These are phyloP conservation scores for Agriotes lineatus DNA, from an alignment of 2,888 invertebrate species.

Conservation along the genomic window DNA sequence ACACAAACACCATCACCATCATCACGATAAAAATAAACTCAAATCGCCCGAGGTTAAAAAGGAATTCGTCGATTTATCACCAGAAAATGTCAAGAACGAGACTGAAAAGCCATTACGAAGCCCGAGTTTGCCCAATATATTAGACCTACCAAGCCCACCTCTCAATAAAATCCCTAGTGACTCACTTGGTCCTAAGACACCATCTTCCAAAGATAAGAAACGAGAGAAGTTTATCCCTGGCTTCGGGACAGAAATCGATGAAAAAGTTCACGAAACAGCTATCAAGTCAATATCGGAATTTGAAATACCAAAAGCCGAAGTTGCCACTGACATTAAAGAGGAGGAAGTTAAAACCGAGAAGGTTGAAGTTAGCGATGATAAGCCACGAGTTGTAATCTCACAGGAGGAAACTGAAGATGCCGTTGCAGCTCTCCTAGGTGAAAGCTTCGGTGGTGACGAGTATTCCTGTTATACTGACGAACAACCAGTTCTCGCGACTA, in stretches of 20 bases:
- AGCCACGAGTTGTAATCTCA: conserved; percentile 85
- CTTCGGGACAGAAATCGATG: conserved; percentile 76
- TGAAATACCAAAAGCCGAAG: conserved; percentile 59
- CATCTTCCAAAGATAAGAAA: conserved; percentile 55
- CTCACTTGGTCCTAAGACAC: conserved; percentile 64
- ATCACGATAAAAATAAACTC: conserved; percentile 68
- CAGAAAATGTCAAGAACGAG: conserved; percentile 3
- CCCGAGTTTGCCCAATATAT: conserved; percentile 74
- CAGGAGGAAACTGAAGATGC: conserved; percentile 95
- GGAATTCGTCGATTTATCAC: conserved; percentile 44
- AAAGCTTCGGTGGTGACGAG: conserved; percentile 81
- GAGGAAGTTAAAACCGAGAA: conserved; percentile 61
- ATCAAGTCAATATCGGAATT: conserved; percentile 82
- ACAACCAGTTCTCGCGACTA: conserved; percentile 64
- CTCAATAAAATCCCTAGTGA: conserved; percentile 61
- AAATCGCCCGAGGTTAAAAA: conserved; percentile 60
- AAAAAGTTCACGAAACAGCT: conserved; percentile 82
- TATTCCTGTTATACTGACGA: conserved; percentile 69
- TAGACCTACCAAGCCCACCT: conserved; percentile 73
- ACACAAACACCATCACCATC: conserved; percentile 76
- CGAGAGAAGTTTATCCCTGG: conserved; percentile 75
- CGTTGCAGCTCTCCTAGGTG: conserved; percentile 87
- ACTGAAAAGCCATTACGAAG: conserved; percentile 57
- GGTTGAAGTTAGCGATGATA: conserved; percentile 72
- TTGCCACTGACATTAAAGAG: conserved; percentile 48